Base-by-base conservation (phyloP, 2,888 invertebrate genomes). In the Poecilobothrus nobilitatus region DNA sequence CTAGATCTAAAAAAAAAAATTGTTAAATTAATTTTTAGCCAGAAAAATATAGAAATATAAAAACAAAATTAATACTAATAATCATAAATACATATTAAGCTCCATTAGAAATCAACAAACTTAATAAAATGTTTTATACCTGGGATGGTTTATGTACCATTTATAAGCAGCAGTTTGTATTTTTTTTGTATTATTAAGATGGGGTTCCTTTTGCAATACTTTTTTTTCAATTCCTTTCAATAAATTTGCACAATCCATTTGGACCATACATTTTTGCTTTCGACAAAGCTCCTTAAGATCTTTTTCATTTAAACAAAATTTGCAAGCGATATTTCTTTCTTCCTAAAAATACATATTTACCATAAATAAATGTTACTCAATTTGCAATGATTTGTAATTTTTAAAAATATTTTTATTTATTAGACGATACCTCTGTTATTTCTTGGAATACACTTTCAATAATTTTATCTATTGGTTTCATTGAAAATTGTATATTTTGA, bases 191-290 rank as follows among this genome's bases (percentile, higher is more conserved):
- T 18, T n/a, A 4, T 53, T 53, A 12, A 53, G 15, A 3, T 53
- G 18, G 1, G 53, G 53, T 53, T 12, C 18, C n/a, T n/a, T 18
- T 53, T 6, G 2, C 18, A 53, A n/a, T 4, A 53, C 18, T n/a
- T n/a, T 53, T 53, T 53, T 53, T n/a, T 53, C 53, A 53, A 53
- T 53, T 53, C 53, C 53, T 53, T 18, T 53, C 15, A 53, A 53
- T 53, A 53, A 53, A 53, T 53, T 53, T 12, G 53, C 53, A 6
- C 18, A 53, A 53, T n/a, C 7, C 15, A 9, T 15, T 53, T 18
- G 18, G 2, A 53, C 53, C 7, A 6, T 6, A 18, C 15, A 53
- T 53, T 18, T 53, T n/a, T 53, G 7, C 18, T 15, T 53, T 2
- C 15, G n/a, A 53, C 53, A 53, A 2, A 53, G n/a, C 6, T 4